phyloP scores from a whole-genome alignment of 2,888 invertebrate species.

The Caenorhabditis sp. region DNA sequence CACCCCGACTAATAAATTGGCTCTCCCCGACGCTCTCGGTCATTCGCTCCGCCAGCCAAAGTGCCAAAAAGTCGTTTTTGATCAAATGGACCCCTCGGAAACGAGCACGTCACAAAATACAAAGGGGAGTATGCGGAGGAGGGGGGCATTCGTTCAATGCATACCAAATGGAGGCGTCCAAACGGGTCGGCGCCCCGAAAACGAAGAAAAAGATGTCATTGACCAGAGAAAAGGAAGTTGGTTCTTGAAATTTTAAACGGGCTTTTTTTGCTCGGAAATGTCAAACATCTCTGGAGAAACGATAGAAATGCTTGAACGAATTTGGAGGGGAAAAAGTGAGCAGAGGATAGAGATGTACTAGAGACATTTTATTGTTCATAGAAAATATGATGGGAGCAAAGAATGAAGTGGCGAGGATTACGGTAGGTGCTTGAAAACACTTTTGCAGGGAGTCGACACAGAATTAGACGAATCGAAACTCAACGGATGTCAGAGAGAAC shows the following conservation, averaged over 20 bases:
- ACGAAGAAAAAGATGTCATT: neutral
- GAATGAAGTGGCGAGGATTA: constrained; percentile 6
- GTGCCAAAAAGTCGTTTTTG: too few species aligned
- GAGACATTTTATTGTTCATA: constrained; percentile 28
- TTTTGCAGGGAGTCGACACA: too few species aligned
- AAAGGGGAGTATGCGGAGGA: neutral
- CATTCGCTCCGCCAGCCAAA: too few species aligned
- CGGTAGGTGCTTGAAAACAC: too few species aligned
- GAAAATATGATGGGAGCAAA: constrained; percentile 26
- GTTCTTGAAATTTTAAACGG: too few species aligned
- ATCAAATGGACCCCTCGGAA: neutral
- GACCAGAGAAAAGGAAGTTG: too few species aligned
- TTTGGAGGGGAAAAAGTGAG: constrained; percentile 1
- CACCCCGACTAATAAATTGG: constrained; percentile 1
- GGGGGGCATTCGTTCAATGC: constrained; percentile 24
- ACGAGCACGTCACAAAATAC: constrained; percentile 11
- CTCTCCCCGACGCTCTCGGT: too few species aligned
- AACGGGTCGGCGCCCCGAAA: constrained; percentile 16
- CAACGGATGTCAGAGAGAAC: too few species aligned
- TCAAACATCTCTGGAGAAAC: too few species aligned
- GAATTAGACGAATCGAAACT: too few species aligned
- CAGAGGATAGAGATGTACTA: too few species aligned
- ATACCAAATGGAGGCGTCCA: constrained; percentile 51
- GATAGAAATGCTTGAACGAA: neutral
- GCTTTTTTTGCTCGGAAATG: neutral